These are phyloP conservation scores for Lordiphosa clarofinis DNA, from an alignment of 1,140 invertebrate species.

Conservation along the genomic window DNA sequence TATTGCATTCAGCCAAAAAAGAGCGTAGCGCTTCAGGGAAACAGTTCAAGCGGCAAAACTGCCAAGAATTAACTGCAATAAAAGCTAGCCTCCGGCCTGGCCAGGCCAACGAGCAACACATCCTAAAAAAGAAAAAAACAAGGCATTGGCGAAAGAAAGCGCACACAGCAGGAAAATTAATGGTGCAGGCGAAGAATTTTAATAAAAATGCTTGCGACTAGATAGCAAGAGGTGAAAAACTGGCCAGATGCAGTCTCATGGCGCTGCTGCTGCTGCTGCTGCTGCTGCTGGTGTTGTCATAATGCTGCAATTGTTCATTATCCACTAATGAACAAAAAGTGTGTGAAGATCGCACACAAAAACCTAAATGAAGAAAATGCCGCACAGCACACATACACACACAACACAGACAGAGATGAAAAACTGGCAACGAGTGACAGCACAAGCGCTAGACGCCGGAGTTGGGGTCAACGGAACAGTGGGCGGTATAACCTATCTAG, in stretches of 20 bases:
- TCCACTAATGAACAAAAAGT: slow-evolving; percentile 78
- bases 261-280: background rate
- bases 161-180: slow-evolving; percentile 69
- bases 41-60: slow-evolving; percentile 15
- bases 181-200: slow-evolving; percentile 72
- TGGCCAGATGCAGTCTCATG: slow-evolving; percentile 52
- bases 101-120: slow-evolving; percentile 12
- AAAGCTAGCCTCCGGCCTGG: slow-evolving; percentile 15
- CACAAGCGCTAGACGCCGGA: slow-evolving; percentile 8
- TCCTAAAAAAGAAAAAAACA: slow-evolving; percentile 5
- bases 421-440: slow-evolving; percentile 48
- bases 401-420: slow-evolving; percentile 58
- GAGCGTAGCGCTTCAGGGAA: slow-evolving; percentile 3
- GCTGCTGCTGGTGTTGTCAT: slow-evolving; percentile 59
- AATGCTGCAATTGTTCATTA: slow-evolving; percentile 78
- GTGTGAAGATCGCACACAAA: slow-evolving; percentile 66
- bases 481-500: background rate
- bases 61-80: slow-evolving; percentile 48
- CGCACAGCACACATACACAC: slow-evolving; percentile 46
- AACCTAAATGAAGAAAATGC: slow-evolving; percentile 74
- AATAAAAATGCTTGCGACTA: slow-evolving; percentile 75
- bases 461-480: background rate
- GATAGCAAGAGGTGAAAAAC: slow-evolving; percentile 68
- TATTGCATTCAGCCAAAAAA: slow-evolving; percentile 6
- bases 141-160: slow-evolving; percentile 33